Percentiles rank a stretch among this genome's conserved stretches.
Conservation (phyloP, 2,113 vertebrate genomes). For the Thalassarche chlororhynchos region DNA sequence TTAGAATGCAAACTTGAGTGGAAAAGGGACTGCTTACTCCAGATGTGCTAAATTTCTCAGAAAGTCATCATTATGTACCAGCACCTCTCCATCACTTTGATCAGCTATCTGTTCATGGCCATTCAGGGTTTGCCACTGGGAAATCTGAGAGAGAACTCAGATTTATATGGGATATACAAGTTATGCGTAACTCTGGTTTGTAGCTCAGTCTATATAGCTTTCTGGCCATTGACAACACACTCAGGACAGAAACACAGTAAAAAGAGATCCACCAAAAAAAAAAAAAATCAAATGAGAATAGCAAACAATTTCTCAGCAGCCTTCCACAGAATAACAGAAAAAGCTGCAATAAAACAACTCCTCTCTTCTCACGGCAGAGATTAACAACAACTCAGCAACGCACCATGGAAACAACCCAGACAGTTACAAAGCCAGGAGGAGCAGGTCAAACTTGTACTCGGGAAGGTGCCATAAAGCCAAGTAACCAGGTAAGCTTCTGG, state of each 20-base stretch:
- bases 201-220: background rate
- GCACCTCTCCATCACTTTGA: background rate
- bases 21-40: background rate
- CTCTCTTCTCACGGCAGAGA: background rate
- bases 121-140: background rate
- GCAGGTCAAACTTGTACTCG: background rate
- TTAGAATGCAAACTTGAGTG: background rate
- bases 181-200: background rate
- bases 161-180: background rate
- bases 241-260: slow-evolving; percentile 15
- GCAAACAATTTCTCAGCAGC: background rate
- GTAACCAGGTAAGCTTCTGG: background rate
- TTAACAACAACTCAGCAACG: background rate
- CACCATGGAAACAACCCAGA: background rate
- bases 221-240: slow-evolving; percentile 5
- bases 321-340: background rate
- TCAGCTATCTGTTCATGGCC: background rate
- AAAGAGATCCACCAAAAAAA: background rate
- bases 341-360: background rate
- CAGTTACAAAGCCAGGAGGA: background rate
- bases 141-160: background rate
- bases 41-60: background rate
- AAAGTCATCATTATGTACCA: background rate
- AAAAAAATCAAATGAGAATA: background rate
- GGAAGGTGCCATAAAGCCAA: background rate